Base-by-base conservation (phyloP, 1,140 invertebrate genomes). In the Nebria ingens region DNA sequence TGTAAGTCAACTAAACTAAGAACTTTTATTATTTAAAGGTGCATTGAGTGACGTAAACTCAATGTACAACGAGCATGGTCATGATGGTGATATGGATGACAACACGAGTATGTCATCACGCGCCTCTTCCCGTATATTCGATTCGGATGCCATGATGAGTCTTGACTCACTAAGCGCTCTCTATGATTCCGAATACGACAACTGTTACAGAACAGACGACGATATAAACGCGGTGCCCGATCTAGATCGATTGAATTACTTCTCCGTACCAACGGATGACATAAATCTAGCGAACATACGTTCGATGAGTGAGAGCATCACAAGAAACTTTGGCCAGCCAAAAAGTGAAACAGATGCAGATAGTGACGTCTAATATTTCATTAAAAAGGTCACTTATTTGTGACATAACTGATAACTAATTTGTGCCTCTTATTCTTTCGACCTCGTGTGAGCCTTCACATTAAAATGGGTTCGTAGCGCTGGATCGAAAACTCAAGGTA, bases 31-130 rank as follows among this genome's bases (percentile, higher is more conserved):
- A n/a, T 54, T 59, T 62, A 17, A 59, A 79, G 77, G 85, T 51
- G 87, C 87, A 4, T 70, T 90, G 42, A 90, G 87, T 65, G 87
- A 91, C 68, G 85, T 89, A 20, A 91, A 90, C 71, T 90, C 87
- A n/a, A 80, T 87, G 56, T 87, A 87, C 65, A 81, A 82, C 65
- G 82, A 82, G 54, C 82, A 80, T 60, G 85, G 86, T 65, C 76
- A 84, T 52, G 84, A 86, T 60, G 83, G 85, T 65, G 85, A 87
- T 65, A 76, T 85, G 59, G 84, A 86, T 65, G 84, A 87, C 65
- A 84, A 84, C 61, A 87, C 87, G 20, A 85, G 86, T 21, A 82
- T 88, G 58, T 85, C 82, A 52, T 86, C 84, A 0, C 73, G 87
- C 54, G 87, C 87, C 6, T 89, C 86, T 45, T 89, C 86, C 9